Evolutionary conservation across 2,888 invertebrate genomes (phyloP).

Genomic region (Latheticus oryzae): DNA sequence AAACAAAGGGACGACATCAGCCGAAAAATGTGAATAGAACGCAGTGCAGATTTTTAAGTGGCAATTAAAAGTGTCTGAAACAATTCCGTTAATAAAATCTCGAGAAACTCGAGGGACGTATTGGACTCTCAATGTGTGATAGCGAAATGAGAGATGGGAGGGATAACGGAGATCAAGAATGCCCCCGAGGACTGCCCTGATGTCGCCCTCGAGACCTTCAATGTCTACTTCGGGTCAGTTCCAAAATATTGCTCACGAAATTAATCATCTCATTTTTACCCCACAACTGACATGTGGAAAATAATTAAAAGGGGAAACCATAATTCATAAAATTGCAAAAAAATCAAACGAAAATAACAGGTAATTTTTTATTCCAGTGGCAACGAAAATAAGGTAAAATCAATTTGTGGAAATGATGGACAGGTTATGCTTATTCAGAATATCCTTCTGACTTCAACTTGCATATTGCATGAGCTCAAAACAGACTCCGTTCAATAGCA

Average conservation of each 20-base stretch:
- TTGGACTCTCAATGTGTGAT: slow-evolving; percentile 52
- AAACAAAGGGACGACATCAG: slow-evolving; percentile 20
- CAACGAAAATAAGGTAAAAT: too few relatives aligned
- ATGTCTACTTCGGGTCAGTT: slow-evolving; percentile 51
- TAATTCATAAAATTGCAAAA: slow-evolving; percentile 1
- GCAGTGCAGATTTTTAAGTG: slow-evolving; percentile 51
- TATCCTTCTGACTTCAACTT: too few relatives aligned
- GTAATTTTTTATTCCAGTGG: too few relatives aligned
- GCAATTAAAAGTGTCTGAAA: slow-evolving; percentile 53
- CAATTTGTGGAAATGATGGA: too few relatives aligned
- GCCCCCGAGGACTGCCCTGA: slow-evolving; percentile 52
- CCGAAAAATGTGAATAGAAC: slow-evolving; percentile 28
- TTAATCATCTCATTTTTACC: slow-evolving; percentile 40
- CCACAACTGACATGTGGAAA: slow-evolving; percentile 11
- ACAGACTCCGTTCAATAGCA: too few relatives aligned
- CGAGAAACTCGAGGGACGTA: slow-evolving; percentile 48
- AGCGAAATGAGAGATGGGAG: slow-evolving; percentile 57
- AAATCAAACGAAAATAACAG: background rate
- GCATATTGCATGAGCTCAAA: too few relatives aligned
- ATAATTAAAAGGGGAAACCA: too few relatives aligned
- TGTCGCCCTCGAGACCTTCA: slow-evolving; percentile 51
- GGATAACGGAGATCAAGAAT: slow-evolving; percentile 57
- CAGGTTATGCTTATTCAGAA: too few relatives aligned
- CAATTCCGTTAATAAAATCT: slow-evolving; percentile 54
- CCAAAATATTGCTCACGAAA: slow-evolving; percentile 42